phyloP scores from a whole-genome alignment of 2,797 vertebrate genomes.

The Mus spretus region DNA sequence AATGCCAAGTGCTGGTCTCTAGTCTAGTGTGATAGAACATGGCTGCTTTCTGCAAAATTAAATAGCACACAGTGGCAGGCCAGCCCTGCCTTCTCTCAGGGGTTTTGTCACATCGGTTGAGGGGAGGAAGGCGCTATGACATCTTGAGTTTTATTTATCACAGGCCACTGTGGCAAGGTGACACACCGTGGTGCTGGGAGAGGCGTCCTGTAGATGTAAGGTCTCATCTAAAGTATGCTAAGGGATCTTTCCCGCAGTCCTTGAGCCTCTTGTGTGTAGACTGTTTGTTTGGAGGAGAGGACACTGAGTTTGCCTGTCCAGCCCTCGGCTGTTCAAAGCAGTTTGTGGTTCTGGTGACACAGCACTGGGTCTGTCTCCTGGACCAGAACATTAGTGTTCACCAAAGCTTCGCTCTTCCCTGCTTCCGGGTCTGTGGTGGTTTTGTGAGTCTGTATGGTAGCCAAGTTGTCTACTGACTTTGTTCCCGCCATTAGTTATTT shows the following conservation, averaged over 20 bases:
- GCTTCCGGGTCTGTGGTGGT: background rate
- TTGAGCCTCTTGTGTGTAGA: background rate
- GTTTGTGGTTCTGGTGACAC: background rate
- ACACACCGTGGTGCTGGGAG: background rate
- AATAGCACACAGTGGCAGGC: background rate
- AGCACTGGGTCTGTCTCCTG: background rate
- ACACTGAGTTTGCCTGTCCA: background rate
- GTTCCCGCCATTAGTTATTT: conserved; percentile 41
- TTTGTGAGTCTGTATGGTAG: background rate
- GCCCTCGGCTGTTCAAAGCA: background rate
- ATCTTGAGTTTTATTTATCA: background rate
- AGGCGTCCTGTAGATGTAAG: background rate
- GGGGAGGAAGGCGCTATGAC: background rate
- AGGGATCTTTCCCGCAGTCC: background rate
- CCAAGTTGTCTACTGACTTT: background rate
- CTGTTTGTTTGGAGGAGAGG: background rate
- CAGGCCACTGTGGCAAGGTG: background rate
- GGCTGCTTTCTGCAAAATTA: conserved; percentile 54
- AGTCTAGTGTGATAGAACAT: background rate
- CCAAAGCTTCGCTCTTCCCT: background rate
- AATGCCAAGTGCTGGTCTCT: background rate
- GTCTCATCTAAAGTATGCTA: background rate
- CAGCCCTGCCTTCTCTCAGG: background rate
- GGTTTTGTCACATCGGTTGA: background rate
- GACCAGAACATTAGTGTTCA: background rate